Evolutionary conservation across 1,140 invertebrate genomes (phyloP), one percentile per base, ranked within the genome.

Genomic region (Sycophaga agraensis): DNA sequence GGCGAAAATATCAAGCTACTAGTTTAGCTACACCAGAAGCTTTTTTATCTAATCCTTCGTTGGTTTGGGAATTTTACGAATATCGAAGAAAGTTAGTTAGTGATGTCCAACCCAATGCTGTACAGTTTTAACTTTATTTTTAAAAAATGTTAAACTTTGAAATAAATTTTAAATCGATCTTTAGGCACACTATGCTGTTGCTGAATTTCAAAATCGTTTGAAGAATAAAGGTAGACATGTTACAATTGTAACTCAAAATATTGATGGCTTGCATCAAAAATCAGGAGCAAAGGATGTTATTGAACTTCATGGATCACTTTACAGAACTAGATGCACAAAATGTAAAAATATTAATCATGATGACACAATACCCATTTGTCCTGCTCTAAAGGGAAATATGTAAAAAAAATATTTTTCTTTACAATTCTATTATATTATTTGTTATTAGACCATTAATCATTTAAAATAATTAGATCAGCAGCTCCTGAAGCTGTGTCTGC

Each of bases 231-330:
- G 85, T 2, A 85, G 86, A 66, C 77, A 75, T 45, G 84, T 92
- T 53, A 86, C 84, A 31, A 82, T 95, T 2, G 86, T 97, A 34
- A 97, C 95, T 1, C 94, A 97, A 79, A 98, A 98, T 85, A 91
- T 97, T 46, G 96, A 97, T 82, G 89, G 89, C 43, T 79, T 97
- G 12, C 94, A 97, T 82, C 82, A 82, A 58, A 86, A 84, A 75
- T 94, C 94, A 16, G 94, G 94, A 2, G 89, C 91, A 16, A 80
- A 86, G 64, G 86, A 91, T 69, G 77, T 97, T 3, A 82, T 94
- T 12, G 94, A 97, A 77, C 83, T 98, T n/a, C 95, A 98, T 83
- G 95, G 88, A 19, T 91, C 89, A 63, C 79, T 96, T 8, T 94
- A 88, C 67, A 90, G 88, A 81, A 92, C 91, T n/a, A 82, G 85